Base-by-base conservation (phyloP, 2,888 invertebrate species). In the Orthosia cruda region DNA sequence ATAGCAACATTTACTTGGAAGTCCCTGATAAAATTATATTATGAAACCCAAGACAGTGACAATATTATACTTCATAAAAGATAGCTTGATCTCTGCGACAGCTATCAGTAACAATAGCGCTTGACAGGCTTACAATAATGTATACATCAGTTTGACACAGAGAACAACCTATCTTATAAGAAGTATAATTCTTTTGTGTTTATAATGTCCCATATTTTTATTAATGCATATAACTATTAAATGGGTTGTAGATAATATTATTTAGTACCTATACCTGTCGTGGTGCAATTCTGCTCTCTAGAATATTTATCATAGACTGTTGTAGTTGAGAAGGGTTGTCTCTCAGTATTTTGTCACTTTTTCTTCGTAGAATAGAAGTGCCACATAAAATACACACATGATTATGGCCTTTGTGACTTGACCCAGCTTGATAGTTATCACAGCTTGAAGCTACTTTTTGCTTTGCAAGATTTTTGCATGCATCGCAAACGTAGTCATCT, bases 271-370 rank as follows among this genome's bases (percentile, higher is more conserved):
- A 58, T 58, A 67, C 58, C 67, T 58, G 67, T 67, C 12, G 57
- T 47, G 57, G 47, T 47, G 55, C 26, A 32, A 47, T 16, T 67
- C 47, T 67, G 57, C 23, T 58, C 16, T 58, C 23, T 26, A 67
- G 23, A 49, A 58, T 67, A 49, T 58, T 47, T 49, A 67, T 65
- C 65, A 54, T 20, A 54, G n/a, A 40, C 65, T 65, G 54, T 54
- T 23, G 54, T 45, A 54, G 40, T 20, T 65, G 40, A 40, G 54
- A 20, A 40, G 65, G 54, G 16, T 65, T 65, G 0, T 54, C 40
- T 20, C 54, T 54, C 20, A 65, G 40, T 65, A 65, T 65, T 65
- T 7, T 65, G 40, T 65, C 65, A 20, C 20, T 65, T 54, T 65
- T 20, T 65, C 20, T 65, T 16, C 40, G 13, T 54, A 52, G n/a